phyloP scores from a whole-genome alignment of 2,797 vertebrate species.

The Leptatherina wallacei region DNA sequence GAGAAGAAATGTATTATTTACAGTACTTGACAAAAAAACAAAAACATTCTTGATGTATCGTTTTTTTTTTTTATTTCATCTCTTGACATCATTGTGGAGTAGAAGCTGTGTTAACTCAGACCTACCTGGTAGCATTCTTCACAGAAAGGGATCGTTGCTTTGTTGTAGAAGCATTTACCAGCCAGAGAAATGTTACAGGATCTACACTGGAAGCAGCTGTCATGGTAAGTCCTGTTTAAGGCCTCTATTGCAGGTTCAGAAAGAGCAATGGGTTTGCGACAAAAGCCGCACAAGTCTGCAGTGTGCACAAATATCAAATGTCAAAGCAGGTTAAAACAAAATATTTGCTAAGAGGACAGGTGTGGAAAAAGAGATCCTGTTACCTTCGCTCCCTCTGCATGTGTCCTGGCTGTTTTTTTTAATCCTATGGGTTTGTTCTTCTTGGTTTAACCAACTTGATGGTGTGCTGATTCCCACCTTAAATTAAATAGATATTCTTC shows the following conservation, averaged over 20 bases:
- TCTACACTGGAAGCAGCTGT: constrained; percentile 91
- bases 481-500: constrained; percentile 26
- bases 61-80: neutral
- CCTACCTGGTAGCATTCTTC: constrained; percentile 91
- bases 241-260: constrained; percentile 86
- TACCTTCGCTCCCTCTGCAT: constrained; percentile 69
- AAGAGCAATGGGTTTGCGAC: constrained; percentile 87
- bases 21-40: neutral
- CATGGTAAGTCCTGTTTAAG: constrained; percentile 91
- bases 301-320: constrained; percentile 41
- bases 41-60: neutral
- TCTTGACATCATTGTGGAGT: neutral
- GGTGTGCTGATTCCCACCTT: constrained; percentile 63
- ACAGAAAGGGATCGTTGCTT: constrained; percentile 89
- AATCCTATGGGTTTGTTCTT: constrained; percentile 30
- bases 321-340: constrained; percentile 22
- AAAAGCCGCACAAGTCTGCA: constrained; percentile 93
- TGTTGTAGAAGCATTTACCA: constrained; percentile 91
- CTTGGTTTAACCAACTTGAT: constrained; percentile 68
- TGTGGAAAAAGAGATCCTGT: constrained; percentile 29
- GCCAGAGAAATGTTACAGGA: constrained; percentile 86
- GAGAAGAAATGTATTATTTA: no score
- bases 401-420: constrained; percentile 51
- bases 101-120: neutral
- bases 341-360: neutral